A percentile compares a stretch with the other conserved stretches of the same genome.
Evolutionary conservation across 2,797 vertebrate genomes (phyloP).

Genomic region (Urosaurus nigricauda): DNA sequence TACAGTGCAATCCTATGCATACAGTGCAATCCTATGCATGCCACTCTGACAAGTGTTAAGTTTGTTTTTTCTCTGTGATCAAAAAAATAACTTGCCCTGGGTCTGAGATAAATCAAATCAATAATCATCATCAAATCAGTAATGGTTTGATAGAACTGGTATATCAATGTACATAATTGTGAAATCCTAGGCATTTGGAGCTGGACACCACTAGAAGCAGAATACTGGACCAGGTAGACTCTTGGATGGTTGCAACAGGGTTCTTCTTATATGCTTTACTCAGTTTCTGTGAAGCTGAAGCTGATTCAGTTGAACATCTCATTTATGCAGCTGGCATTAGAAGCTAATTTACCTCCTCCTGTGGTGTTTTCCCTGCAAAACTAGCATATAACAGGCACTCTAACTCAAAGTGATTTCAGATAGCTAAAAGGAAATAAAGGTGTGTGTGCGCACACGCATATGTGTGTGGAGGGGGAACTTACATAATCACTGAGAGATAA

Average conservation of each 20-base stretch:
- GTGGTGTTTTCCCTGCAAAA: slow-evolving; percentile 31
- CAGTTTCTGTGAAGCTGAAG: slow-evolving; percentile 32
- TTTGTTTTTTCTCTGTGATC: no score
- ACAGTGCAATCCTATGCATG: no score
- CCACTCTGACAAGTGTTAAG: no score
- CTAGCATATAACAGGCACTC: slow-evolving; percentile 28
- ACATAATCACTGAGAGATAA: slow-evolving; percentile 14
- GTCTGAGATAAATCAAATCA: no score
- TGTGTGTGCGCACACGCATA: neutral
- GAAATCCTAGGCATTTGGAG: neutral
- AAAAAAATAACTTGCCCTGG: no score
- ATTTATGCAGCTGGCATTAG: slow-evolving; percentile 39
- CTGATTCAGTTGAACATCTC: slow-evolving; percentile 26
- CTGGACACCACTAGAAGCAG: neutral
- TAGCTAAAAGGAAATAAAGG: slow-evolving; percentile 32
- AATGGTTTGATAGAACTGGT: neutral
- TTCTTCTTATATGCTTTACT: slow-evolving; percentile 13
- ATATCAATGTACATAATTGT: neutral
- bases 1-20: no score
- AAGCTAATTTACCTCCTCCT: slow-evolving; percentile 24
- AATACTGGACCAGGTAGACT: neutral
- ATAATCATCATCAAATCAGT: no score
- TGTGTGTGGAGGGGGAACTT: neutral
- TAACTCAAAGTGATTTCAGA: slow-evolving; percentile 30
- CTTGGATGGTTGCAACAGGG: neutral